These are phyloP conservation scores for Recurvirostra avosetta DNA, from an alignment of 2,113 vertebrate species.

Conservation along the genomic window DNA sequence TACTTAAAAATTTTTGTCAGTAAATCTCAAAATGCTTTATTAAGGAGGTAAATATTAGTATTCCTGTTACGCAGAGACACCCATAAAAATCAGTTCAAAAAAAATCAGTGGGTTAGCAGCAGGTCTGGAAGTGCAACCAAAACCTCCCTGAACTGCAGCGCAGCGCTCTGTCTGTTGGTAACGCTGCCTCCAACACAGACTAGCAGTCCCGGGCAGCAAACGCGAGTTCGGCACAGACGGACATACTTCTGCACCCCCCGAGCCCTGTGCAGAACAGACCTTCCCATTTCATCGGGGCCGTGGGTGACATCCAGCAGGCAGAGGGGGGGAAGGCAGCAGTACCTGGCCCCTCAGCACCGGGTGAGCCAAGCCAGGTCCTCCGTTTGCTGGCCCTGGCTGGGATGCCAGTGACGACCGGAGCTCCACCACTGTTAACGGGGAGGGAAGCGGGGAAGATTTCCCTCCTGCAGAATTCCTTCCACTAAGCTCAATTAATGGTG, in stretches of 20 bases:
- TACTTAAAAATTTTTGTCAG: not conserved
- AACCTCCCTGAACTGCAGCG: not conserved
- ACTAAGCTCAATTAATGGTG: not conserved
- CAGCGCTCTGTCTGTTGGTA: accelerated
- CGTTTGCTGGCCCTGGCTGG: accelerated
- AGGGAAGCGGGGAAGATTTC: not conserved
- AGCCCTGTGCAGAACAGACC: not conserved
- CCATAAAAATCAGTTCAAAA: not conserved
- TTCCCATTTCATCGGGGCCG: accelerated
- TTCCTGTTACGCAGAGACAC: not conserved
- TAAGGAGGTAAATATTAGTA: not conserved
- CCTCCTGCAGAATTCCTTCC: not conserved
- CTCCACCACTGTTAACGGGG: accelerated
- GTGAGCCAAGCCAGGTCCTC: not conserved
- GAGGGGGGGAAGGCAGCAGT: not conserved
- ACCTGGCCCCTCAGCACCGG: not conserved
- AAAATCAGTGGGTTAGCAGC: not conserved
- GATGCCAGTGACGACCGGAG: accelerated
- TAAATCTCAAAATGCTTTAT: not conserved
- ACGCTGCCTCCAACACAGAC: accelerated
- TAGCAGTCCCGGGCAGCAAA: accelerated
- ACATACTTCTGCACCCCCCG: accelerated
- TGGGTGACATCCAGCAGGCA: accelerated
- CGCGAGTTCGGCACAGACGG: accelerated
- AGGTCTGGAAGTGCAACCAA: not conserved